phyloP scores from a whole-genome alignment of 1,140 invertebrate species.

The Drosophila kurseongensis region DNA sequence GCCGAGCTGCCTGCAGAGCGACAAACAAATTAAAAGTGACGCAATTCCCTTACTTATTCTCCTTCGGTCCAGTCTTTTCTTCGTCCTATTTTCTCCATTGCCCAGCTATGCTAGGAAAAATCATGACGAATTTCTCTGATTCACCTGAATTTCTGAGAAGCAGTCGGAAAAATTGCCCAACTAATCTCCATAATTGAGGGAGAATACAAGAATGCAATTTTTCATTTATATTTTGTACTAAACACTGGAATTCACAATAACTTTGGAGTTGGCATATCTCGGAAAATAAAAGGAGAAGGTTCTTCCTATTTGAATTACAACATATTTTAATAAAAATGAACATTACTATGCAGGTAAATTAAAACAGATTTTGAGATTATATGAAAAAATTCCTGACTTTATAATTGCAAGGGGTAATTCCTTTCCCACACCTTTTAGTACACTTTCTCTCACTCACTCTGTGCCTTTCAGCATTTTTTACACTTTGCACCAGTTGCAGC shows the following conservation, averaged over 20 bases:
- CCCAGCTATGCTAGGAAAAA: not conserved
- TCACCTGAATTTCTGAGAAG: slow-evolving; percentile 5
- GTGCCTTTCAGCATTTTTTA: slow-evolving; percentile 45
- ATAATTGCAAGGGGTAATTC: slow-evolving; percentile 3
- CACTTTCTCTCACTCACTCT: slow-evolving; percentile 17
- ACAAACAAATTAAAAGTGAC: slow-evolving; percentile 81
- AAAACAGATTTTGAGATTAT: too few species aligned
- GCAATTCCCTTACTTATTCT: slow-evolving; percentile 50
- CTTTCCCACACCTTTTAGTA: slow-evolving; percentile 11
- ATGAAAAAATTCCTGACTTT: not conserved
- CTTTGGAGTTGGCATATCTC: too few species aligned
- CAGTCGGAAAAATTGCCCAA: not conserved
- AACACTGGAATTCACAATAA: not conserved
- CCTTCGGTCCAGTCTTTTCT: slow-evolving; percentile 1
- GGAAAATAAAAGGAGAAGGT: too few species aligned
- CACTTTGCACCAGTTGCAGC: slow-evolving; percentile 26
- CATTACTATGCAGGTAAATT: too few species aligned
- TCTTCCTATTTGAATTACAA: too few species aligned
- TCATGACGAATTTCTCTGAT: slow-evolving; percentile 7
- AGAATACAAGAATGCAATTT: not conserved
- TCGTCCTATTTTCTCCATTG: not conserved
- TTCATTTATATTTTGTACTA: not conserved
- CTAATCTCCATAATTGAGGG: slow-evolving; percentile 1
- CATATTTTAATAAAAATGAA: too few species aligned
- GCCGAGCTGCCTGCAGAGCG: slow-evolving; percentile 21